These are phyloP conservation scores for Diceros bicornis DNA, from an alignment of 2,797 vertebrate species.

Conservation along the genomic window DNA sequence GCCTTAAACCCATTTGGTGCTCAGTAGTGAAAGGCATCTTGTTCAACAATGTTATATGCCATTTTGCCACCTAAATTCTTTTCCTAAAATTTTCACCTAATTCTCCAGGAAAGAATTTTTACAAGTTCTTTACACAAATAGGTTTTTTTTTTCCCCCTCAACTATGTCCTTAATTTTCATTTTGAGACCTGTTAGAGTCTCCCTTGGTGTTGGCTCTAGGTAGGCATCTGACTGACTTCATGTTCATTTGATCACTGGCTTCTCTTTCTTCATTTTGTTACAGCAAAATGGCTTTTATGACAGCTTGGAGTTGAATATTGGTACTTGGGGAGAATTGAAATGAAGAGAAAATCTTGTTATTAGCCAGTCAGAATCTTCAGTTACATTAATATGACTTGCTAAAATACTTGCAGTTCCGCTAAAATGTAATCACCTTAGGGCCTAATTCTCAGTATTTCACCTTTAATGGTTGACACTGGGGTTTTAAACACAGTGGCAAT, in stretches of 20 bases:
- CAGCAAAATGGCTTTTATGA: not conserved
- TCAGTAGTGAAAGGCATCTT: not conserved
- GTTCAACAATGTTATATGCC: not conserved
- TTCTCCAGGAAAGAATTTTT: slow-evolving; percentile 23
- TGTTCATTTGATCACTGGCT: not conserved
- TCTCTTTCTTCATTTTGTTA: slow-evolving; percentile 56
- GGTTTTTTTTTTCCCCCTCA: not conserved
- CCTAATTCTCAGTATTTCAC: not conserved
- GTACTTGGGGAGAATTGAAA: slow-evolving; percentile 60
- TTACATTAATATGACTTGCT: slow-evolving; percentile 10
- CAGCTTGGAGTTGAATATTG: not conserved
- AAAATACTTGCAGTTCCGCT: slow-evolving; percentile 25
- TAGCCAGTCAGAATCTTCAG: slow-evolving; percentile 47
- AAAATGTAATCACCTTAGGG: not conserved
- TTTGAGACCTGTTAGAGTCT: not conserved
- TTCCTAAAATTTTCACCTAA: not conserved
- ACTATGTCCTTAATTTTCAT: not conserved
- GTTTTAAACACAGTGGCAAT: not conserved
- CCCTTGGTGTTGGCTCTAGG: not conserved
- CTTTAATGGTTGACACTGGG: not conserved
- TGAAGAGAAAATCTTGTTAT: not conserved
- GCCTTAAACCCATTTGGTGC: not conserved
- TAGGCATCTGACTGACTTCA: slow-evolving; percentile 17
- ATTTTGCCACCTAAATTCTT: slow-evolving; percentile 30
- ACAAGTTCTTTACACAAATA: not conserved